Evolutionary conservation across 1,140 invertebrate genomes (phyloP).

Genomic region (Drosophila triauraria): DNA sequence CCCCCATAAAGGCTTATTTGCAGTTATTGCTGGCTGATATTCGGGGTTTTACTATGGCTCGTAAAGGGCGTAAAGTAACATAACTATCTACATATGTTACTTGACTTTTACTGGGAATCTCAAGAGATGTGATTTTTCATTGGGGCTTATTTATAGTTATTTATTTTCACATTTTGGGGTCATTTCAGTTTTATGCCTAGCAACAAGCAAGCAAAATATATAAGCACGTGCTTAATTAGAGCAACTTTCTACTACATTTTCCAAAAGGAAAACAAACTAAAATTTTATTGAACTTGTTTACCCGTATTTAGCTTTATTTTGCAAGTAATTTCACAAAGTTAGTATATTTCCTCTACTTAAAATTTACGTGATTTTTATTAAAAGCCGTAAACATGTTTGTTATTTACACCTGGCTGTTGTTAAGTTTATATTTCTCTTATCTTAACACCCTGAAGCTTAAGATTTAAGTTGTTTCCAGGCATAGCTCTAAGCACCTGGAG

Average conservation of each 20-base stretch:
- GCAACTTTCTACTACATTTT: neutral
- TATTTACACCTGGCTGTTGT: neutral
- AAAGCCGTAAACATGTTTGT: constrained; percentile 1
- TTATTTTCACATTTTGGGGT: constrained; percentile 4
- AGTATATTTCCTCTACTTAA: neutral
- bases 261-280: neutral
- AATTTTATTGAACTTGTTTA: neutral
- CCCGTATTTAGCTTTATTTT: neutral
- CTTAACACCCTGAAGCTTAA: neutral
- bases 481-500: neutral
- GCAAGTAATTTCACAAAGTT: neutral
- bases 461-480: neutral
- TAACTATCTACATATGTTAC: constrained; percentile 23
- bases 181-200: neutral
- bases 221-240: no score
- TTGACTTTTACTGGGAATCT: constrained; percentile 9
- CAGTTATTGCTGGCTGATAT: constrained; percentile 25
- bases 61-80: constrained; percentile 27
- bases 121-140: constrained; percentile 5
- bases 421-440: neutral
- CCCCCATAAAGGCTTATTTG: constrained; percentile 24
- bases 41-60: constrained; percentile 20
- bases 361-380: neutral
- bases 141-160: constrained; percentile 21
- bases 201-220: constrained; percentile 1